Conservation (phyloP, 2,113 vertebrate genomes). For the Puntigrus tetrazona region DNA sequence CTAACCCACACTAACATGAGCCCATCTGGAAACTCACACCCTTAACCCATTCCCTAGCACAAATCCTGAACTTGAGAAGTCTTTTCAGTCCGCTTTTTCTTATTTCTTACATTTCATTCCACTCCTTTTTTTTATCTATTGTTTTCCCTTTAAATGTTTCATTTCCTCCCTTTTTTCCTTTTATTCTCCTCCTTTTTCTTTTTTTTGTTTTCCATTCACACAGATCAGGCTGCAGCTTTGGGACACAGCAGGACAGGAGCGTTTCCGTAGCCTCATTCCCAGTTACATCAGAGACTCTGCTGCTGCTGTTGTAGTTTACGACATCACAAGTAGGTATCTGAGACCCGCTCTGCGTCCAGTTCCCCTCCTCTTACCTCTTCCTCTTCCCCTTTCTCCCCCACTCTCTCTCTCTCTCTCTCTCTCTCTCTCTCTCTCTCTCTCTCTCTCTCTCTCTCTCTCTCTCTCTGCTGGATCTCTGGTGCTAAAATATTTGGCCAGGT, state of each 20-base stretch:
- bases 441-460: slow-evolving; percentile 64
- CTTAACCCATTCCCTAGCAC: slow-evolving; percentile 36
- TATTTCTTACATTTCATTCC: slow-evolving; percentile 11
- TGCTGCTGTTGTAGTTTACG: slow-evolving; percentile 97
- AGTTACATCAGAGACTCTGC: slow-evolving; percentile 99
- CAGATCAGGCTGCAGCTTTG: slow-evolving; percentile 99
- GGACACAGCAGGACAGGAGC: slow-evolving; percentile 98
- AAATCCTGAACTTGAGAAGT: slow-evolving; percentile 14
- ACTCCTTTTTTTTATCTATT: slow-evolving; percentile 20
- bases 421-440: slow-evolving; percentile 11
- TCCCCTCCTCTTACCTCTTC: slow-evolving; percentile 65
- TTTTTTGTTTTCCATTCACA: slow-evolving; percentile 66
- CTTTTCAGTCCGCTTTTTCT: not conserved
- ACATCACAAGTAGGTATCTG: slow-evolving; percentile 98
- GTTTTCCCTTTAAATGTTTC: slow-evolving; percentile 48
- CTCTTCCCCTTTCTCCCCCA: slow-evolving; percentile 39
- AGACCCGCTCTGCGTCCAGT: slow-evolving; percentile 37
- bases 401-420: not conserved
- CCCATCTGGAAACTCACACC: slow-evolving; percentile 55
- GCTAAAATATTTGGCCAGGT: slow-evolving; percentile 85
- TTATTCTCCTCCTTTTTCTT: slow-evolving; percentile 47
- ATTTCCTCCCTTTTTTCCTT: slow-evolving; percentile 51
- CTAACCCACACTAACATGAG: slow-evolving; percentile 31
- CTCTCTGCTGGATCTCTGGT: slow-evolving; percentile 69
- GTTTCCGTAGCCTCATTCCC: slow-evolving; percentile 99